Percentiles rank a stretch among this genome's conserved stretches.
Evolutionary conservation across 2,113 vertebrate species (phyloP).

Genomic region (Nycticebus coucang): DNA sequence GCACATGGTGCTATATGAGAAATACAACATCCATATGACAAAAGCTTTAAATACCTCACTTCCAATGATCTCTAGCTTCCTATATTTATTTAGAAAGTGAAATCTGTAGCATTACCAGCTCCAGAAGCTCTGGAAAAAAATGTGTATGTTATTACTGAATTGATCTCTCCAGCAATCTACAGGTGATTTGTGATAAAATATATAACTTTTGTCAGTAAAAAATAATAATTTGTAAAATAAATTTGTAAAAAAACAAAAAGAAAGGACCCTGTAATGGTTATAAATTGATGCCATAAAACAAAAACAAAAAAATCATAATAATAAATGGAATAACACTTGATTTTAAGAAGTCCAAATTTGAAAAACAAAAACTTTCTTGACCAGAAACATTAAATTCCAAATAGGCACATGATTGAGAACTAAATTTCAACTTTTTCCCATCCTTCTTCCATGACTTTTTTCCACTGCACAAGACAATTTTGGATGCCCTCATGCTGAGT

Average conservation of each 20-base stretch:
- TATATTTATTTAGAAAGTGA: background rate
- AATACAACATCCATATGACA: background rate
- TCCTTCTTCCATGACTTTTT: slow-evolving; percentile 65
- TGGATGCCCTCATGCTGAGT: slow-evolving; percentile 80
- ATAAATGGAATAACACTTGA: background rate
- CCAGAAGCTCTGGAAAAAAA: background rate
- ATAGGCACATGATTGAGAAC: slow-evolving; percentile 63
- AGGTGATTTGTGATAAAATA: background rate
- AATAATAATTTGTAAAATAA: background rate
- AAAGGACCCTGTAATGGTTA: too few relatives aligned
- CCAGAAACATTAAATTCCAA: slow-evolving; percentile 55
- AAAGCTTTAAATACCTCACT: background rate
- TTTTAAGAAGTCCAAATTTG: slow-evolving; percentile 54
- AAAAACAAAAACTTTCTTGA: slow-evolving; percentile 59
- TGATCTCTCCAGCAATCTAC: background rate
- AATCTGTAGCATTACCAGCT: background rate
- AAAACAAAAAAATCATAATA: background rate
- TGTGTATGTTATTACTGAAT: background rate
- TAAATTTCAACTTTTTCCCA: slow-evolving; percentile 69
- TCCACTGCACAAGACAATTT: slow-evolving; percentile 71
- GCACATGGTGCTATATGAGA: background rate
- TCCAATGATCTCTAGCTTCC: background rate
- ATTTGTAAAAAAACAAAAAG: background rate
- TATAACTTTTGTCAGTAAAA: background rate
- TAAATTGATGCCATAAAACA: too few relatives aligned